Evolutionary conservation across 2,113 vertebrate species (phyloP).

Genomic region (Haplochromis burtoni): DNA sequence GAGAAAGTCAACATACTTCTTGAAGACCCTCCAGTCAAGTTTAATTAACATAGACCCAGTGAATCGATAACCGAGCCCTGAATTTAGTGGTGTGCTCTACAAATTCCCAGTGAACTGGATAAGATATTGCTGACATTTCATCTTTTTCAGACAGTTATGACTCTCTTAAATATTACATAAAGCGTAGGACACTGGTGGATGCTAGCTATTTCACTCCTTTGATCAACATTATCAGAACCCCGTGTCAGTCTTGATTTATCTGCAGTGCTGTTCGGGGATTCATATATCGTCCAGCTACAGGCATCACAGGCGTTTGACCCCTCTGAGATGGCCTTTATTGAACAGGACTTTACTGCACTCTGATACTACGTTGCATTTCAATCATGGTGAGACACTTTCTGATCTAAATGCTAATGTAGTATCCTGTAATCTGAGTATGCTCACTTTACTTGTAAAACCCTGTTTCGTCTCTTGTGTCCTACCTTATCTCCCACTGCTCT

Average conservation of each 20-base stretch:
- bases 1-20: background rate
- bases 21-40: conserved; percentile 22
- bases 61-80: conserved; percentile 23
- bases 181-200: background rate
- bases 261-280: conserved; percentile 11
- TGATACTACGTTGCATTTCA: conserved; percentile 30
- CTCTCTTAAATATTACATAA: conserved; percentile 34
- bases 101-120: conserved; percentile 8
- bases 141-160: conserved; percentile 6
- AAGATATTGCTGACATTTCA: conserved; percentile 30
- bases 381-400: conserved; percentile 15
- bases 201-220: conserved; percentile 2
- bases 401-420: conserved; percentile 58
- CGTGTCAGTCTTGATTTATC: conserved; percentile 18
- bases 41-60: conserved; percentile 36
- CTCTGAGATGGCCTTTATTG: background rate
- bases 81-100: background rate
- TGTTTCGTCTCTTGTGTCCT: conserved; percentile 12
- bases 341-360: conserved; percentile 33
- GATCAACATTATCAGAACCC: conserved; percentile 39
- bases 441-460: conserved; percentile 33
- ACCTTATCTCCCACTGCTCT: conserved; percentile 19
- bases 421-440: conserved; percentile 26
- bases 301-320: conserved; percentile 29
- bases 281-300: background rate